Percentiles rank a stretch among this genome's conserved stretches.
phyloP scores from a whole-genome alignment of 2,888 invertebrate species.

The Oscheius onirici region DNA sequence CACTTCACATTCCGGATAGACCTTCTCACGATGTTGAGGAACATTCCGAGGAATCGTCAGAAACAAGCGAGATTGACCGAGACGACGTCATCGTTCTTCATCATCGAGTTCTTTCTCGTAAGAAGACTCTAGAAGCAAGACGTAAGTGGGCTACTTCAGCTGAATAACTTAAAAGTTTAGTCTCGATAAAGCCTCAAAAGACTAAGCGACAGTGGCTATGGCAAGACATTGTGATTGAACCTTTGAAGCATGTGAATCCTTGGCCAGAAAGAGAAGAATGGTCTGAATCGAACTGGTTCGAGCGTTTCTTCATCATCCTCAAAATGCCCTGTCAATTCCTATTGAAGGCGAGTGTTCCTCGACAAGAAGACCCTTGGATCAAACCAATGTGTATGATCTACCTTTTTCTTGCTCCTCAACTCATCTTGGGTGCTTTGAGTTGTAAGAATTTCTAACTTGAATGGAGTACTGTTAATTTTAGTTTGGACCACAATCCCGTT shows the following conservation, averaged over 20 bases:
- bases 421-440: neutral
- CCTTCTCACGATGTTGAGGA: no score
- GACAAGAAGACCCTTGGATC: neutral
- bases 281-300: constrained; percentile 76
- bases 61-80: neutral
- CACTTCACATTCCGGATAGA: no score
- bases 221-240: constrained; percentile 15
- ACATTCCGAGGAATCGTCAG: no score
- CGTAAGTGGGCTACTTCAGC: no score
- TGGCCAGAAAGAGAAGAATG: constrained; percentile 42
- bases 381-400: neutral
- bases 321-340: constrained; percentile 72
- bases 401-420: neutral
- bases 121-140: no score
- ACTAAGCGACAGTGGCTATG: constrained; percentile 4
- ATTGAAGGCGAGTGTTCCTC: neutral
- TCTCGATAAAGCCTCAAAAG: neutral
- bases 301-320: constrained; percentile 76
- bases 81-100: neutral
- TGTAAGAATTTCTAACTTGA: neutral
- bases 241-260: constrained; percentile 37
- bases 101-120: neutral
- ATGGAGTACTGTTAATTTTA: neutral
- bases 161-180: neutral
- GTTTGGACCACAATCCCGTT: neutral